A percentile compares a stretch with the other conserved stretches of the same genome.
phyloP scores from a whole-genome alignment of 2,797 vertebrate species.

The Molossus alvarezi region DNA sequence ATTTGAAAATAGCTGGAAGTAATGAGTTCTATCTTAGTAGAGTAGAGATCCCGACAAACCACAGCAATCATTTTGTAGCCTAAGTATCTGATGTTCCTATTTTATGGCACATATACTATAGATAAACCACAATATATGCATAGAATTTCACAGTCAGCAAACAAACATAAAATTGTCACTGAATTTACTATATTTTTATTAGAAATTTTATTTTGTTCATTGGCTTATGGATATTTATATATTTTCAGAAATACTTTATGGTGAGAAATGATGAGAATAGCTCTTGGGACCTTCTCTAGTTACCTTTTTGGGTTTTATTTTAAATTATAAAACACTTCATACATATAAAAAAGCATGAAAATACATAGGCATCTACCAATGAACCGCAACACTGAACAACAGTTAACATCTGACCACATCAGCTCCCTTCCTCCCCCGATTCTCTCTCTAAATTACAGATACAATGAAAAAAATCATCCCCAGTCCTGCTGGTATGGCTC shows the following conservation, averaged over 20 bases:
- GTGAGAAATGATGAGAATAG: neutral
- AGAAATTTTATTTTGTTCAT: neutral
- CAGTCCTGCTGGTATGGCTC: too few relatives aligned
- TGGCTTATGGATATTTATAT: neutral
- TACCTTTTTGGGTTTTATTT: conserved; percentile 14
- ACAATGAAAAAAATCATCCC: too few relatives aligned
- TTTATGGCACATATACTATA: neutral
- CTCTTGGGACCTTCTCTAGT: neutral
- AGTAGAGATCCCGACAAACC: neutral
- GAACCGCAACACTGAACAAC: neutral
- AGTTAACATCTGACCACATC: neutral
- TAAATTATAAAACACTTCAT: conserved; percentile 19
- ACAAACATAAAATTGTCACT: neutral
- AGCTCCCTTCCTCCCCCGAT: neutral
- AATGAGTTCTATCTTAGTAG: conserved; percentile 29
- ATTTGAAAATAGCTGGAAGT: neutral
- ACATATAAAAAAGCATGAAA: neutral
- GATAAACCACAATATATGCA: neutral
- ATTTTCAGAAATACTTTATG: conserved; percentile 28
- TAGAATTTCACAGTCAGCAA: neutral
- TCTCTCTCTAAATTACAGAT: neutral
- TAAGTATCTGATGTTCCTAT: neutral
- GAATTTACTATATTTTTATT: neutral
- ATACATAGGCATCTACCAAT: neutral
- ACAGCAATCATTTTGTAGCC: neutral